Evolutionary conservation across 2,888 invertebrate genomes (phyloP), one percentile per base, ranked within the genome.

Genomic region (Lissocephala sabroskyi): DNA sequence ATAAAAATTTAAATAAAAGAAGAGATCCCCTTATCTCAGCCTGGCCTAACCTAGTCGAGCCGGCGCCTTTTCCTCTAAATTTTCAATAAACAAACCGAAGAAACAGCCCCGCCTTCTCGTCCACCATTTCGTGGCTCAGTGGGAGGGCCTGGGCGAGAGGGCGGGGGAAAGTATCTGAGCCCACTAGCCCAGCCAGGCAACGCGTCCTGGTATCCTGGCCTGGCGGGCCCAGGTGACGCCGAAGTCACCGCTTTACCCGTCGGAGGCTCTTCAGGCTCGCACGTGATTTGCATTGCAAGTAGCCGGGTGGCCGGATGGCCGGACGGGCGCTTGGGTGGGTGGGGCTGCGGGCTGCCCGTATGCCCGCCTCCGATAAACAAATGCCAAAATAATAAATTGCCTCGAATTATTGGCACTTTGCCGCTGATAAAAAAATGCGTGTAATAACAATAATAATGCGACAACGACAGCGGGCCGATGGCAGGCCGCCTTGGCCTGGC

Each of bases 351-450:
- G n/a, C n/a, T 37, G 49, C 37, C 46, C 56, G 42, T 37, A 23
- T 52, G 41, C 11, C 11, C n/a, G 33, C 41, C 19, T 56, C 45
- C 49, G 70, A 54, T 58, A 58, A 64, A 60, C 75, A 76, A 76
- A 76, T 76, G 76, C 59, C 59, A 59, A 76, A 75, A 77, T 77
- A 77, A 76, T 70, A 76, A 77, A 76, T 76, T 77, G 73, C 60
- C 64, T 66, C 67, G 62, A 74, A 75, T 73, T 75, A 74, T 74
- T 74, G 73, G 73, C 70, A 70, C 62, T 74, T 73, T 74, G 67
- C 62, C 61, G 62, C 65, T 74, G 74, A 74, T 74, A 67, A 70
- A 74, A 70, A 64, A 66, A 66, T 60, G 16, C 7, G 35, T 16
- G 70, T 65, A 73, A 73, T 74, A 74, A 74, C 68, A 73, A 71